A percentile compares a stretch with the other conserved stretches of the same genome.
These are phyloP conservation scores for Glaucopsyche alexis DNA, from an alignment of 2,888 invertebrate species.

Conservation along the genomic window DNA sequence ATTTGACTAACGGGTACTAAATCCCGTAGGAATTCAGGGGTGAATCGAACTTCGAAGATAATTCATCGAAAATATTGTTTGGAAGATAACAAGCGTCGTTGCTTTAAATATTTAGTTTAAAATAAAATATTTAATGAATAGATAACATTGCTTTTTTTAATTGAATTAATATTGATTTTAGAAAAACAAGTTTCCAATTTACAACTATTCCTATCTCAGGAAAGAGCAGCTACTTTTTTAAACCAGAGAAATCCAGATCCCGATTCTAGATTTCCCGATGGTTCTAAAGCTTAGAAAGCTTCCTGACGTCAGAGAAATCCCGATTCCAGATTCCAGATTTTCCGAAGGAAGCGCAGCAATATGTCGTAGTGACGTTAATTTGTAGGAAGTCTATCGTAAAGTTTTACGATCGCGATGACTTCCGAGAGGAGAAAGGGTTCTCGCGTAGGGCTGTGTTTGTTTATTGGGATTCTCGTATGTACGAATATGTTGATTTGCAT, in stretches of 20 bases:
- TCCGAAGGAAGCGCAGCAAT: slow-evolving; percentile 34
- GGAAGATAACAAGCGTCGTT: too few relatives aligned
- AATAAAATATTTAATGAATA: too few relatives aligned
- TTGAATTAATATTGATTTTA: too few relatives aligned
- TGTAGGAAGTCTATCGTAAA: slow-evolving; percentile 73
- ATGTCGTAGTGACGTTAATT: slow-evolving; percentile 60
- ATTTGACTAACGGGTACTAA: slow-evolving; percentile 30
- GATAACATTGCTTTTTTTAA: too few relatives aligned
- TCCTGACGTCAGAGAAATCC: background rate
- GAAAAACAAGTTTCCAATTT: background rate
- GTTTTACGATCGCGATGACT: slow-evolving; percentile 73
- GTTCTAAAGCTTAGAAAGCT: background rate
- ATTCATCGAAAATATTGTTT: too few relatives aligned
- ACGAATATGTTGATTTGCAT: slow-evolving; percentile 12
- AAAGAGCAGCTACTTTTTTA: background rate
- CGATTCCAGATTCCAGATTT: slow-evolving; percentile 2
- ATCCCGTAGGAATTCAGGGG: slow-evolving; percentile 19
- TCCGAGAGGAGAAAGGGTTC: slow-evolving; percentile 68
- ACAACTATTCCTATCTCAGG: background rate
- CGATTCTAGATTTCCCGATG: background rate
- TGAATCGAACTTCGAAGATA: background rate
- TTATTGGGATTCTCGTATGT: slow-evolving; percentile 28
- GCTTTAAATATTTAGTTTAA: too few relatives aligned
- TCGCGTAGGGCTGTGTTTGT: slow-evolving; percentile 35
- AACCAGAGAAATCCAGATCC: background rate